Evolutionary conservation across 1,140 invertebrate species (phyloP), one percentile per base, ranked within the genome.

Genomic region (Scaptodrosophila lebanonensis): DNA sequence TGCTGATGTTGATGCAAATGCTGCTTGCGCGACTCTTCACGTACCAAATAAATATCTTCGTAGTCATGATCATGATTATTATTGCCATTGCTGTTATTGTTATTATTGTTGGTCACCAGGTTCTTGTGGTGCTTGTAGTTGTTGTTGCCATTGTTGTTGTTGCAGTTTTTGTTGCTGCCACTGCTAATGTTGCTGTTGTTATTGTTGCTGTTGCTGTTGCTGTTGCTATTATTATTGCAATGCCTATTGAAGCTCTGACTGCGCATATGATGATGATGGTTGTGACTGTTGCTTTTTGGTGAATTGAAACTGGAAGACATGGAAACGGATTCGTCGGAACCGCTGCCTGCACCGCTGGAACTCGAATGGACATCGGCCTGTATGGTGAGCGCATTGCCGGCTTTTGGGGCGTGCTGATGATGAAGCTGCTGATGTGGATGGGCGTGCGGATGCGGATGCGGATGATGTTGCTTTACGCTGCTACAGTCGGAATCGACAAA

Each of bases 1-100:
- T 67, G 64, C 7, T 54, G 36, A 0, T 71, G 64, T 22, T 72
- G 66, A 1, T 85, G 72, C 12, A 72, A 73, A 20, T 77, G 73
- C 22, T 77, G 71, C 63, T 83, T 76, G 13, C 88, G 63, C 11
- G 84, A 88, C 53, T 92, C 91, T 33, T 92, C 90, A 18, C 90
- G 88, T 6, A 92, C 89, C 64, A 91, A 66, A 77, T 93, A 93
- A 32, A 93, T 93, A 52, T 93, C 92, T 83, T 93, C 92, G 67
- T 93, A 93, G 68, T 93, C 92, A 51, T 93, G 91, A 53, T 93
- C 91, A 1, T 56, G 65, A 16, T 49, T 59, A 47, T 43, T 38
- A 53, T 58, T 59, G 39, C 36, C 58, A 22, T 17, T 44, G 20
- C 51, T 32, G 13, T 52, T 60, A 15, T 53, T 30, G 2, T 44